Base-by-base conservation (phyloP, 2,113 vertebrate genomes). In the Ammodytes marinus region DNA sequence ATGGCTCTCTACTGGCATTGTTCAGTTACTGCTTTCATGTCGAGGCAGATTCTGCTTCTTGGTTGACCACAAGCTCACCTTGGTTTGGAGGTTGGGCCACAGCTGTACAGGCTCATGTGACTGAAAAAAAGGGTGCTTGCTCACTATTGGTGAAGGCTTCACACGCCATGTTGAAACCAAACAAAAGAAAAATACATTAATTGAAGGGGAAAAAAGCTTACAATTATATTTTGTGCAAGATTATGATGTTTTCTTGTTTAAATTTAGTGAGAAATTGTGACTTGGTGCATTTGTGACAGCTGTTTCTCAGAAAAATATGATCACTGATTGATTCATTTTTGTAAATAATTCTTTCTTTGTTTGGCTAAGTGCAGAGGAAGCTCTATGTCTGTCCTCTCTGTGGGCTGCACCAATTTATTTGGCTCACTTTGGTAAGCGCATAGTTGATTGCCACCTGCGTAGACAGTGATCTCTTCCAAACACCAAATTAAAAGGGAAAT, bases 11-110 rank as follows among this genome's bases (percentile, higher is more conserved):
- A 83, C 79, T 65, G 27, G 82, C 80, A 93, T 88, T 95, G 88
- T 93, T 93, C 45, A 74, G 49, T 58, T 53, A 9, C 46, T 69
- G 59, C 66, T 94, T 82, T 95, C 91, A 94, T 94, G 89, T 94
- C 87, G 73, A 87, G 79, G 88, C 86, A 87, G 87, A 95, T 87
- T 92, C 79, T 50, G 86, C 86, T 77, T 77, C 89, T 78, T 82
- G 80, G 86, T 45, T 94, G 89, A 92, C 91, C 89, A 91, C 72
- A 85, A 80, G 67, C 79, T 77, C 89, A 91, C 88, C 88, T 91
- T 76, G 50, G 79, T n/a, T 84, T 61, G 64, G 43, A 89, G 14
- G n/a, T 39, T 47, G 19, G 57, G 71, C 76, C 39, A 40, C 15
- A 79, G 76, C 74, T 77, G 40, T 46, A 52, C 2, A 15, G 8